Percentiles rank a stretch among this genome's conserved stretches.
Evolutionary conservation across 1,140 invertebrate genomes (phyloP).

Genomic region (Melipona quadrifasciata): DNA sequence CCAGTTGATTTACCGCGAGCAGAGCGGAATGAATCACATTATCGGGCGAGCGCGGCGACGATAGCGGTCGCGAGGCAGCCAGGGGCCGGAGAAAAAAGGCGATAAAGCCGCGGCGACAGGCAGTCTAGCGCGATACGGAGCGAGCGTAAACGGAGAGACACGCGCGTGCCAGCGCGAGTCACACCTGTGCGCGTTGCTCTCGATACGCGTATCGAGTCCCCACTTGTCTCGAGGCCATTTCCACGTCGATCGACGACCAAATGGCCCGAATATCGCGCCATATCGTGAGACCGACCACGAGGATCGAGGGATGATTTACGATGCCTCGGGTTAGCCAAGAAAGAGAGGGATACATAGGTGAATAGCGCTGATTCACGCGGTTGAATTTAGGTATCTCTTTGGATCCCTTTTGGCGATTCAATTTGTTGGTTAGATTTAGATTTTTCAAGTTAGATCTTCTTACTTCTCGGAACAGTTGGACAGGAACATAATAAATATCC

Average conservation of each 20-base stretch:
- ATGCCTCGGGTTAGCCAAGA: too few species aligned
- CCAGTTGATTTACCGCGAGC: conserved; percentile 37
- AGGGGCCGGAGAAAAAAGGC: conserved; percentile 48
- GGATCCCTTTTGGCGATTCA: background rate
- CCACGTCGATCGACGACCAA: background rate
- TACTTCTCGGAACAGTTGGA: too few species aligned
- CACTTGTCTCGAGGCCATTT: background rate
- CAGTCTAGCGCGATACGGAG: conserved; percentile 65
- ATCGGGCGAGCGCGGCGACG: conserved; percentile 47
- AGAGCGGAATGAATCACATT: conserved; percentile 65
- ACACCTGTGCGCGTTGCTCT: conserved; percentile 32
- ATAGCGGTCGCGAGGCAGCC: conserved; percentile 30
- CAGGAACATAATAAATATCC: too few species aligned
- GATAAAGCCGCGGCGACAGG: conserved; percentile 70
- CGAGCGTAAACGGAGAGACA: conserved; percentile 6
- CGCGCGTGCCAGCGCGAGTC: conserved; percentile 10
- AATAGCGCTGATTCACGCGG: background rate
- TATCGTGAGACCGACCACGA: background rate
- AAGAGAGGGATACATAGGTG: background rate
- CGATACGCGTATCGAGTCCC: conserved; percentile 18
- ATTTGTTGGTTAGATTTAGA: too few species aligned
- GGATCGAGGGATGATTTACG: conserved; percentile 22
- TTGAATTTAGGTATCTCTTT: background rate
- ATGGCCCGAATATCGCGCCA: conserved; percentile 4
- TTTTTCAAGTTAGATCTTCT: too few species aligned